A percentile compares a stretch with the other conserved stretches of the same genome.
Conservation (phyloP, 64 coral and sea anemone genomes). For the Montipora capricornis region DNA sequence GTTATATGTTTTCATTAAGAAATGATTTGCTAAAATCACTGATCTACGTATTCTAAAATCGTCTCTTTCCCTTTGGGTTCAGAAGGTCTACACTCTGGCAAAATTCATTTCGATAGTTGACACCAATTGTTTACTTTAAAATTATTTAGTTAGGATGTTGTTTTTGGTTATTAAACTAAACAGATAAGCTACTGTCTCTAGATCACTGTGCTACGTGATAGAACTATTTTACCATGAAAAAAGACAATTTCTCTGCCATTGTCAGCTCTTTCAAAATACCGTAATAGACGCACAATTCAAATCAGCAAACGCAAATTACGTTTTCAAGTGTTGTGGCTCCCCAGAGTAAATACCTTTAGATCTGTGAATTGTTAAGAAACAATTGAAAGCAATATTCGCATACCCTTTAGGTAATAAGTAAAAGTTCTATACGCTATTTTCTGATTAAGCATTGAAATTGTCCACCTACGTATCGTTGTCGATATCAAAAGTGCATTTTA, state of each 20-base stretch:
- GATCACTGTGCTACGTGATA: not conserved
- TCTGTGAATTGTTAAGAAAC: slow-evolving; percentile 13
- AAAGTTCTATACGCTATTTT: slow-evolving; percentile 26
- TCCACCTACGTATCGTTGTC: too few species aligned
- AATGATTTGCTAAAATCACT: too few species aligned
- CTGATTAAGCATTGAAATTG: not conserved
- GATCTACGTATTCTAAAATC: too few species aligned
- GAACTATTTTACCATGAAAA: not conserved
- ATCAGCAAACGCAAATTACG: slow-evolving; percentile 24
- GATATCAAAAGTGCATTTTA: too few species aligned
- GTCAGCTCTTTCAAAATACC: not conserved
- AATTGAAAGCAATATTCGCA: slow-evolving; percentile 27
- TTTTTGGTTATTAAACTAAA: slow-evolving; percentile 19
- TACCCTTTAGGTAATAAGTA: not conserved
- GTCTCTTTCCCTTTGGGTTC: not conserved
- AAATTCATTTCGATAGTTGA: not conserved
- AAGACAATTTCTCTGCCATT: not conserved
- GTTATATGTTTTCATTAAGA: too few species aligned
- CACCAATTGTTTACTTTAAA: not conserved
- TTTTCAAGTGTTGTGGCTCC: slow-evolving; percentile 16
- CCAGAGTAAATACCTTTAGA: slow-evolving; percentile 25
- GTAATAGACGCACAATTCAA: not conserved
- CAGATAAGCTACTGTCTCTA: not conserved
- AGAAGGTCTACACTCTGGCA: not conserved
- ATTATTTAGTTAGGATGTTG: slow-evolving; percentile 12